Base-by-base conservation (phyloP, 2,113 vertebrate genomes). In the Cynopterus brachyotis region DNA sequence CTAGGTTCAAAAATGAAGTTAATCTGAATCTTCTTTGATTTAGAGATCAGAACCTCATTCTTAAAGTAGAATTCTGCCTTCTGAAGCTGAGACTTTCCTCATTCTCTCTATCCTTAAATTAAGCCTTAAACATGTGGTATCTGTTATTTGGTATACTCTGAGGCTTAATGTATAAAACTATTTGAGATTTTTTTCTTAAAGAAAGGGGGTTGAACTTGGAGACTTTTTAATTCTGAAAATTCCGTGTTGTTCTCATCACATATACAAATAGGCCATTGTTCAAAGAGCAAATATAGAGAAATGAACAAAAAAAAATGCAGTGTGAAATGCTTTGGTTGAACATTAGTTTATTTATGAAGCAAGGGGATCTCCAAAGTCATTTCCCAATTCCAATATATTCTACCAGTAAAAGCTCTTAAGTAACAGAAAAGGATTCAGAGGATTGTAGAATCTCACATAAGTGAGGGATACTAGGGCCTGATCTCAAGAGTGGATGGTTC, bases 1-100 rank as follows among this genome's bases (percentile, higher is more conserved):
- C 81, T 42, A 92, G 24, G 40, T 96, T 89, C 24, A 90, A 94
- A 96, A 96, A 53, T 96, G 59, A 97, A 97, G 78, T 79, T 80
- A 95, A 95, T 94, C 60, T 88, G 72, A 88, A 81, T 94, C 81
- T 89, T 95, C 16, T 94, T 95, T 64, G 24, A 95, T 67, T 73
- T 93, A 92, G 64, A 96, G 28, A 91, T 88, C 35, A 94, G 83
- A 94, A 80, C 57, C 17, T 91, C 37, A 20, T 91, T 95, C 55
- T 82, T 79, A 86, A 3, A 42, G 22, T 91, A 93, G 20, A 96
- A 70, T 84, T 94, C 86, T 96, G 40, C 62, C 40, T 11, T 85
- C 17, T n/a, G 17, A 95, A 87, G 24, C 70, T 70, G 50, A 95
- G 53, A 57, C 30, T 67, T 89, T 79, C 35, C 57, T 89, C 62